phyloP scores from a whole-genome alignment of 2,113 vertebrate species.

The Budorcas taxicolor region DNA sequence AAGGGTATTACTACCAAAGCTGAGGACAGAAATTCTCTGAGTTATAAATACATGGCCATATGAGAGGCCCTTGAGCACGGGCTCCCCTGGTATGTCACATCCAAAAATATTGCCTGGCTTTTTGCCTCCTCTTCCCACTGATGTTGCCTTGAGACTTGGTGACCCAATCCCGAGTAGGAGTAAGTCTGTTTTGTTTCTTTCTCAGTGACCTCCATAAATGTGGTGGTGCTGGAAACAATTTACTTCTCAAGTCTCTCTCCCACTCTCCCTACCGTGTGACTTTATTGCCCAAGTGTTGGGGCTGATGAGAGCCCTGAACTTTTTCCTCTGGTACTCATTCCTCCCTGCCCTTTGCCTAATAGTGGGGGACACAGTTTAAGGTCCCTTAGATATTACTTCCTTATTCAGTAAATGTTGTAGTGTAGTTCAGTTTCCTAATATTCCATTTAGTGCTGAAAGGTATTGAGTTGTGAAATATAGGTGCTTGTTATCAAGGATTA shows the following conservation, averaged over 20 bases:
- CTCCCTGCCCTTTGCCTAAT: background rate
- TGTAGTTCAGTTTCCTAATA: background rate
- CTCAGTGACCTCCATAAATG: background rate
- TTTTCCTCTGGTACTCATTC: background rate
- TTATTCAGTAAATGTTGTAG: background rate
- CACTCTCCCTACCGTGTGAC: background rate
- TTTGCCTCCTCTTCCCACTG: background rate
- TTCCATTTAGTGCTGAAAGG: background rate
- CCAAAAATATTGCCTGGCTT: conserved; percentile 34
- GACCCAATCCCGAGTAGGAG: background rate
- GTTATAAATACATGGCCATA: conserved; percentile 24
- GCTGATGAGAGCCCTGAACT: background rate
- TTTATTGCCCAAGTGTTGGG: background rate
- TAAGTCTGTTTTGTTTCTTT: conserved; percentile 27
- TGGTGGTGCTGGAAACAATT: background rate
- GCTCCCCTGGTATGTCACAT: background rate
- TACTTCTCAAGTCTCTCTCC: background rate
- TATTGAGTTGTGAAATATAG: background rate
- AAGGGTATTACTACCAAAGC: background rate
- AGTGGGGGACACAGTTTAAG: background rate
- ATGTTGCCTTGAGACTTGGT: background rate
- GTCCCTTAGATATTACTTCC: background rate
- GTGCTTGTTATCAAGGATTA: conserved; percentile 12
- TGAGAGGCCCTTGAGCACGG: background rate
- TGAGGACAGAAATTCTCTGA: conserved; percentile 11